Evolutionary conservation across 2,888 invertebrate genomes (phyloP).

Genomic region (Catocala fraxini): DNA sequence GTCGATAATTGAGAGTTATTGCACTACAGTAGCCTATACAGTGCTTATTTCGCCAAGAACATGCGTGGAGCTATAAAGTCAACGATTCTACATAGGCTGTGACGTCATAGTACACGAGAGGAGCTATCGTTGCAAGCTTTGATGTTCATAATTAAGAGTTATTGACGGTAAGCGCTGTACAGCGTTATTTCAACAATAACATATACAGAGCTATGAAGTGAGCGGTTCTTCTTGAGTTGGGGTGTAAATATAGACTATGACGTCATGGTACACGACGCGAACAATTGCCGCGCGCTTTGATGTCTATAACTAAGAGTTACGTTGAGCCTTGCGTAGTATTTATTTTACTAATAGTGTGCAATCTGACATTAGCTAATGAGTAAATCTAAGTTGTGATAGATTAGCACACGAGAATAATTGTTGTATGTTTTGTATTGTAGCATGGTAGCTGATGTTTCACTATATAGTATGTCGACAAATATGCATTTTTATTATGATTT

Average conservation of each 20-base stretch:
- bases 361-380: no score
- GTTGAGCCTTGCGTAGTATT: no score
- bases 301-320: no score
- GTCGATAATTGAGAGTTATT: slow-evolving; percentile 60
- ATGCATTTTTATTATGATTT: neutral
- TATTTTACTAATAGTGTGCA: no score
- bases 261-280: neutral
- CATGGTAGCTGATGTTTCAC: no score
- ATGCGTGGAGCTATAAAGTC: slow-evolving; percentile 19
- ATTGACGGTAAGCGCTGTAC: neutral
- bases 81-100: slow-evolving; percentile 15
- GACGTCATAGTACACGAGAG: slow-evolving; percentile 2
- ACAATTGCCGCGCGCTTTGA: neutral
- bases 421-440: no score
- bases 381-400: no score
- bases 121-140: neutral
- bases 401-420: no score
- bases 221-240: neutral
- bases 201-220: neutral
- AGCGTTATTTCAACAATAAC: neutral
- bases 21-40: slow-evolving; percentile 44
- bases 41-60: slow-evolving; percentile 32
- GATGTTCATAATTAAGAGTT: slow-evolving; percentile 3
- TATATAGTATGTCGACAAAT: neutral
- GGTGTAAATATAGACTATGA: neutral